Conservation (phyloP, 1,140 invertebrate species). For the Euglossa dilemma region DNA sequence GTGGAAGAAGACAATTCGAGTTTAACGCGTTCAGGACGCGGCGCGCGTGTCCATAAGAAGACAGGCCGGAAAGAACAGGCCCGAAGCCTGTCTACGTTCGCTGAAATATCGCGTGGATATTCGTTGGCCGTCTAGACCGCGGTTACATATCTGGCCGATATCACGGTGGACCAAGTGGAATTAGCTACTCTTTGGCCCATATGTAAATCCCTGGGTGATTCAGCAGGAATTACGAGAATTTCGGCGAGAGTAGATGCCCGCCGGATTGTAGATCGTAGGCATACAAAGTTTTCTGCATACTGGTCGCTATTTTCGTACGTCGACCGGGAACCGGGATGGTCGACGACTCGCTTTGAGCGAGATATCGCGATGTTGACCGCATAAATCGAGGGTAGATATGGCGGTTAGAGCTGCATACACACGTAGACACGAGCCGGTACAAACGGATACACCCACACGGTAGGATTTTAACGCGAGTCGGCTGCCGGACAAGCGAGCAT, state of each 20-base stretch:
- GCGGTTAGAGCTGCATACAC: conserved; percentile 34
- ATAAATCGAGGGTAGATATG: conserved; percentile 67
- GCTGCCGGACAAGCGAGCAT: conserved; percentile 38
- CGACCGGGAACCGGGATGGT: conserved; percentile 54
- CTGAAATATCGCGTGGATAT: conserved; percentile 22
- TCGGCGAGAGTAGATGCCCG: too few species aligned
- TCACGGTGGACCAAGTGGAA: neutral
- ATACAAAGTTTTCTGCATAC: conserved; percentile 56
- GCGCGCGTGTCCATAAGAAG: neutral
- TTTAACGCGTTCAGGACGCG: too few species aligned
- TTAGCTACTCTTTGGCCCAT: conserved; percentile 21
- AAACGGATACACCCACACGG: conserved; percentile 41
- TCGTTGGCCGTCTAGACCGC: neutral
- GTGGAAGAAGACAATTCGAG: too few species aligned
- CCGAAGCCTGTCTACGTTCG: neutral
- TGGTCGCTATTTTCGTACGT: conserved; percentile 63
- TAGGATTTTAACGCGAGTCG: conserved; percentile 46
- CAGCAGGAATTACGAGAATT: conserved; percentile 31
- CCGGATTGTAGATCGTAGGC: conserved; percentile 16
- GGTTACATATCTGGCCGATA: neutral
- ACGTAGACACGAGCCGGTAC: conserved; percentile 22
- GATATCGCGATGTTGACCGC: conserved; percentile 62
- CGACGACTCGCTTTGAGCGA: conserved; percentile 64
- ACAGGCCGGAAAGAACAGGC: too few species aligned
- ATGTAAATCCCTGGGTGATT: conserved; percentile 33